Percentiles rank a stretch among this genome's conserved stretches.
Conservation (phyloP, 2,113 vertebrate genomes). For the Megaceryle torquata region DNA sequence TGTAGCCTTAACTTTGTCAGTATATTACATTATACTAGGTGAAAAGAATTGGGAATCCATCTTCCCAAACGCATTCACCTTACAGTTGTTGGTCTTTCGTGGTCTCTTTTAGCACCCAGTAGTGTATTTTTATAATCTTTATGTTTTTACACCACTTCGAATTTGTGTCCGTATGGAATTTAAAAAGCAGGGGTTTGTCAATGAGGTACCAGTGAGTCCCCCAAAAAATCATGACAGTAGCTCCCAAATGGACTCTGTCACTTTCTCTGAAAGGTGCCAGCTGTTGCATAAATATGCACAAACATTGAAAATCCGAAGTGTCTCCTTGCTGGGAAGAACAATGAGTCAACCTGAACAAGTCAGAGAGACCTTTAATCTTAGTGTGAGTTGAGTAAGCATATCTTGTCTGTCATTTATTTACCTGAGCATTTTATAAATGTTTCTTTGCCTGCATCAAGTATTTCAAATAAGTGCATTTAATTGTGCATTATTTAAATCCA, state of each 20-base stretch:
- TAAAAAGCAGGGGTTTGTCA: background rate
- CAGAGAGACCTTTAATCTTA: background rate
- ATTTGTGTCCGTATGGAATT: background rate
- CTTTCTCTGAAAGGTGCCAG: background rate
- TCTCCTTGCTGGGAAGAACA: background rate
- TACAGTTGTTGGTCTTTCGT: background rate
- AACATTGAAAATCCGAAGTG: background rate
- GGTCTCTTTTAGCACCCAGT: background rate
- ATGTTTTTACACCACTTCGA: background rate
- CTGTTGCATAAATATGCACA: background rate
- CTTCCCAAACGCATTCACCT: background rate
- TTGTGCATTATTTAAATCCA: background rate
- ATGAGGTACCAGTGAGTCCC: background rate
- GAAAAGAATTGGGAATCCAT: background rate
- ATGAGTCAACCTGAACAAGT: background rate
- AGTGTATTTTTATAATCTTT: background rate
- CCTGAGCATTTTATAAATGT: background rate
- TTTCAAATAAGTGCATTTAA: background rate
- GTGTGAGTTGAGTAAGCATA: background rate
- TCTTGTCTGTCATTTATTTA: background rate
- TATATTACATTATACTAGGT: background rate
- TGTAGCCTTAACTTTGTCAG: background rate
- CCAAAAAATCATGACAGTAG: background rate
- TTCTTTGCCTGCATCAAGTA: fast-evolving
- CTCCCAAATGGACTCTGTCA: background rate